Conservation (phyloP, 2,113 vertebrate genomes). For the Motacilla tschutschensis region DNA sequence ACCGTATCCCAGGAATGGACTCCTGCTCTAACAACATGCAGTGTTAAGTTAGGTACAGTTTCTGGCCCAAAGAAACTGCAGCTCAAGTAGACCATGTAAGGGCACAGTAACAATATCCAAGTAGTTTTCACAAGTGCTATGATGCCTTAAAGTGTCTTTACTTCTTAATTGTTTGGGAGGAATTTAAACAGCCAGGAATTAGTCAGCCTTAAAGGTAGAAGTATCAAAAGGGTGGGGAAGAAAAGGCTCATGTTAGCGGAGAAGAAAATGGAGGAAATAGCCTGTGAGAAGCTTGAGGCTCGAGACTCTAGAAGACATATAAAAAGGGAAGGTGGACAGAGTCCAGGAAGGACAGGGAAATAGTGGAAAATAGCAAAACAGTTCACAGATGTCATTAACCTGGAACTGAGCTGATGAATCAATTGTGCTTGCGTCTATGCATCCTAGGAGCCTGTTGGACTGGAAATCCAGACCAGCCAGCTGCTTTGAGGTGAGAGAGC, state of each 20-base stretch:
- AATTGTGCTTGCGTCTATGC: rapidly evolving
- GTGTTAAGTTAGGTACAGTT: neutral
- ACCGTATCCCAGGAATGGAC: neutral
- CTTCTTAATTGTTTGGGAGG: neutral
- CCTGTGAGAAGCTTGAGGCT: neutral
- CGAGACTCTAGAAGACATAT: neutral
- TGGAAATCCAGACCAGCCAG: neutral
- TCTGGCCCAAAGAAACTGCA: neutral
- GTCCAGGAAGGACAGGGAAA: neutral
- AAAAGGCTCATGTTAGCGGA: neutral
- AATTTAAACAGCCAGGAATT: neutral
- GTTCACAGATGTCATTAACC: neutral
- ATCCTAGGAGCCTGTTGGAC: neutral
- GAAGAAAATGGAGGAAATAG: neutral
- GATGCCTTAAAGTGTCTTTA: neutral
- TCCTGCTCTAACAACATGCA: neutral
- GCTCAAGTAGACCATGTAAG: neutral
- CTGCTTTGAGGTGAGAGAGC: neutral
- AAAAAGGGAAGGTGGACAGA: neutral
- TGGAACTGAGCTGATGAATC: neutral
- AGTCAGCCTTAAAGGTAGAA: neutral
- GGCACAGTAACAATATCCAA: neutral
- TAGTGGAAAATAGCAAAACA: neutral
- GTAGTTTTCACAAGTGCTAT: neutral
- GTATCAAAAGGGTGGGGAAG: neutral